These are phyloP conservation scores for Rhynchopsitta pachyrhyncha DNA, from an alignment of 2,113 vertebrate genomes.

Conservation along the genomic window DNA sequence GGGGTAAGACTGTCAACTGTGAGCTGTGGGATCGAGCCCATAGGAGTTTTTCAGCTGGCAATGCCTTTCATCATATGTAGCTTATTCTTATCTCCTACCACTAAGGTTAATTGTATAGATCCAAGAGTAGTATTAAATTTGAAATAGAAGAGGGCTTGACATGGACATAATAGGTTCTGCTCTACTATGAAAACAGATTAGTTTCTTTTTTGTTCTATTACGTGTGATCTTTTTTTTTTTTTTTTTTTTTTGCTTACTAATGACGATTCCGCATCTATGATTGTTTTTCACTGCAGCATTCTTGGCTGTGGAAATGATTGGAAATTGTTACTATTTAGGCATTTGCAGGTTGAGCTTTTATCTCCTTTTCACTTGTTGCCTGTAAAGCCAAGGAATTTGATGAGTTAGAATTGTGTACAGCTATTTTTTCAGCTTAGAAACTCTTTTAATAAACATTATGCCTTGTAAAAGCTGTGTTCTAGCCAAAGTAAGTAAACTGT, in stretches of 20 bases:
- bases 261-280: neutral
- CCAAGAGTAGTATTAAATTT: neutral
- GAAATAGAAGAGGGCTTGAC: neutral
- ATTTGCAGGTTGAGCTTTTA: neutral
- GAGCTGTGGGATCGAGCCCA: neutral
- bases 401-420: neutral
- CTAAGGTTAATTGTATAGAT: neutral
- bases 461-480: neutral
- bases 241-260: neutral
- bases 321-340: neutral
- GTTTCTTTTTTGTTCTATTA: neutral
- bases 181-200: neutral
- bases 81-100: neutral
- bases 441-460: neutral
- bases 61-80: neutral
- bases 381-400: conserved; percentile 16
- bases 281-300: neutral
- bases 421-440: neutral
- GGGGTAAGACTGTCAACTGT: neutral
- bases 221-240: neutral
- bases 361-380: neutral
- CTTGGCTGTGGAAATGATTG: neutral
- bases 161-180: neutral
- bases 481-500: neutral
- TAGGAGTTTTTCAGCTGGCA: neutral